Conservation (phyloP, 2,888 invertebrate species). For the Chymomyza procnemis region DNA sequence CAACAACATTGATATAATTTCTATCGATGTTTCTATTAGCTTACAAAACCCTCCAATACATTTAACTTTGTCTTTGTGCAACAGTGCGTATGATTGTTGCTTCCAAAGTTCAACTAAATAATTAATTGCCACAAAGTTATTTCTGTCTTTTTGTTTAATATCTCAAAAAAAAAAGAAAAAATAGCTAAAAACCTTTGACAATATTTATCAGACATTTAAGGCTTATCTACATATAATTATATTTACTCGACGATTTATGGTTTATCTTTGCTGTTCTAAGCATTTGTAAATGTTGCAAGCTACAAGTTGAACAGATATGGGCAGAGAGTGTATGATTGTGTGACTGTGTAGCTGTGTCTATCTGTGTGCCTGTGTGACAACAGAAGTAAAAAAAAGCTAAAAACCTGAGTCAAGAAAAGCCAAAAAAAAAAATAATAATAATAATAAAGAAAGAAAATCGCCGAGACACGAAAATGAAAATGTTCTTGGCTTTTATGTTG, state of each 20-base stretch:
- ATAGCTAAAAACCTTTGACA: not conserved
- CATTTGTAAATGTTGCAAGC: not conserved
- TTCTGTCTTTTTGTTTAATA: not conserved
- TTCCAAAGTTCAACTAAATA: not conserved
- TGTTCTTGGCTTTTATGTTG: slow-evolving; percentile 51
- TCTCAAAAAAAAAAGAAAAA: no score
- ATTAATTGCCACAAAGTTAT: not conserved
- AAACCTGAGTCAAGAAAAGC: slow-evolving; percentile 20
- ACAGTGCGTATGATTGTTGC: not conserved
- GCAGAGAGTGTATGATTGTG: not conserved
- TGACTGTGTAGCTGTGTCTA: no score
- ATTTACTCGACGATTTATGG: not conserved
- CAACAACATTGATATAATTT: no score
- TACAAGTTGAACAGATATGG: not conserved
- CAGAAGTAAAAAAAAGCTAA: slow-evolving; percentile 17
- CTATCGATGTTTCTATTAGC: not conserved
- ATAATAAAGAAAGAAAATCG: not conserved
- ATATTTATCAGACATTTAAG: not conserved
- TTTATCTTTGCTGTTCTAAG: not conserved
- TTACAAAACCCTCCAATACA: no score
- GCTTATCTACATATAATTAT: not conserved
- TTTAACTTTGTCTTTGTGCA: not conserved
- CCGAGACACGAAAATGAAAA: slow-evolving; percentile 26
- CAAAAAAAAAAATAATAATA: slow-evolving; percentile 12
- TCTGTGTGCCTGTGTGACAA: no score